Evolutionary conservation across 2,797 vertebrate genomes (phyloP).

Genomic region (Ceyx erithaca): DNA sequence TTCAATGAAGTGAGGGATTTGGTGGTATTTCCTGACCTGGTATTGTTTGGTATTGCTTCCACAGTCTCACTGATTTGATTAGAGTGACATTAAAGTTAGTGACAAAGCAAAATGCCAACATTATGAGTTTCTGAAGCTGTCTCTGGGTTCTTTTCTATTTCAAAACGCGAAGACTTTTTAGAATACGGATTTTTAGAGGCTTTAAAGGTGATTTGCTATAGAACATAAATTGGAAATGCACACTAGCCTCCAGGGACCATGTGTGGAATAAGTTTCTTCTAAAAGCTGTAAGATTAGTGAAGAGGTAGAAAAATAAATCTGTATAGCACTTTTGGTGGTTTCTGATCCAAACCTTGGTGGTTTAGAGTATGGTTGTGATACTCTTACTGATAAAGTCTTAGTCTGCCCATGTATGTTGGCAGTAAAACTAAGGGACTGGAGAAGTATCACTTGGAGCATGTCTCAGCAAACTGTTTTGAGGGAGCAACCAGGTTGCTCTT

Average conservation of each 20-base stretch:
- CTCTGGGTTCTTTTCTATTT: constrained; percentile 26
- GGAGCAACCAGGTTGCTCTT: neutral
- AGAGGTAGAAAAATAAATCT: neutral
- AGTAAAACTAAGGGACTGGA: neutral
- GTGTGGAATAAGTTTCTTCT: neutral
- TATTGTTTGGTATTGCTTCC: constrained; percentile 73
- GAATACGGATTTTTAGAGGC: constrained; percentile 20
- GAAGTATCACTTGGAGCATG: neutral
- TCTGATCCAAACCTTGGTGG: neutral
- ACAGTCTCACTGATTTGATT: constrained; percentile 71
- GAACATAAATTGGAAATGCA: constrained; percentile 38
- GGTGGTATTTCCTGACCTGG: constrained; percentile 73
- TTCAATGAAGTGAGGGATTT: constrained; percentile 73
- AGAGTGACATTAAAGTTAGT: constrained; percentile 73
- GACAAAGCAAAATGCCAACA: constrained; percentile 73
- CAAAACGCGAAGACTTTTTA: constrained; percentile 5
- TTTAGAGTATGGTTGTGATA: neutral
- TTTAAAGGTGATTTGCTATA: constrained; percentile 38
- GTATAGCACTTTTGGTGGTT: neutral
- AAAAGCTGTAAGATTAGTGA: neutral
- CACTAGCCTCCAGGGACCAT: neutral
- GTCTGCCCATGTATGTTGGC: neutral
- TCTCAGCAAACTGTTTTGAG: neutral
- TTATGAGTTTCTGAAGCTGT: constrained; percentile 74
- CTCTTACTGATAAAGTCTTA: neutral